Percentiles rank a stretch among this genome's conserved stretches.
Conservation (phyloP, 2,797 vertebrate genomes). For the Arctocebus calabarensis region DNA sequence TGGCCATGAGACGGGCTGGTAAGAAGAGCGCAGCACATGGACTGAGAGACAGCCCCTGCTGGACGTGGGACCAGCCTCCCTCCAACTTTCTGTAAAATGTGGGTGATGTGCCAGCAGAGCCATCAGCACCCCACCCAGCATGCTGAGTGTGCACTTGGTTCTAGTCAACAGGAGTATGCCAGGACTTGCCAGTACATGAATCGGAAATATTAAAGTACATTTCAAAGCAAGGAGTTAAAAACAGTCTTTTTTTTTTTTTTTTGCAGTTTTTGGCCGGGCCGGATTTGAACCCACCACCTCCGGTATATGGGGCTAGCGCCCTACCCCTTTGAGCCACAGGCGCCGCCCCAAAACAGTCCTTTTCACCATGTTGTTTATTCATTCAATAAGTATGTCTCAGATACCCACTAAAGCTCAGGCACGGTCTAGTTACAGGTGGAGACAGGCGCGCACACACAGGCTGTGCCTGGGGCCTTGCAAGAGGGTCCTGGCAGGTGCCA, state of each 20-base stretch:
- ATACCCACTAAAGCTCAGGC: background rate
- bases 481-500: fast-evolving
- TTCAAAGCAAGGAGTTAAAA: background rate
- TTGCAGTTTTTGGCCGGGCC: too few species aligned
- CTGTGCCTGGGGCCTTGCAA: fast-evolving
- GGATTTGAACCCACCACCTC: too few species aligned
- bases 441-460: background rate
- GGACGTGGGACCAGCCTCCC: background rate
- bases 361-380: background rate
- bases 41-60: background rate
- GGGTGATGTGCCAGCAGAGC: background rate
- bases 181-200: background rate
- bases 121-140: background rate
- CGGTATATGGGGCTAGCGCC: too few species aligned
- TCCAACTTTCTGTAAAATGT: background rate
- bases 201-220: background rate
- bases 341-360: background rate
- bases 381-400: background rate
- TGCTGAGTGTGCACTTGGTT: background rate
- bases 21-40: background rate
- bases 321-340: too few species aligned
- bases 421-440: too few species aligned
- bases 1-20: background rate
- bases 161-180: background rate
- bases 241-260: background rate